phyloP scores from a whole-genome alignment of 1,140 invertebrate species.

The Papilio helenus region DNA sequence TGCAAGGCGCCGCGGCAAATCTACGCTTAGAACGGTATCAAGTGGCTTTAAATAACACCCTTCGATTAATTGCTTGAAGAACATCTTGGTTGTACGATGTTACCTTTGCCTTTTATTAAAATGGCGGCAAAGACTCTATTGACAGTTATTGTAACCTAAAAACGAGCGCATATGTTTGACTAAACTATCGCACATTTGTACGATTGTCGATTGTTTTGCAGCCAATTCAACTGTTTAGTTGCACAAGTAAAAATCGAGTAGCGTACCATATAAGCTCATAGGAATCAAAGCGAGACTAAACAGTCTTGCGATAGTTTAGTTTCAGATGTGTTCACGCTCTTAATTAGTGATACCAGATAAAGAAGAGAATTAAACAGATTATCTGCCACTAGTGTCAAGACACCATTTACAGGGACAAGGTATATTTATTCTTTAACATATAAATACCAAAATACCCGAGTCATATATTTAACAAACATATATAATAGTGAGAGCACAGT shows the following conservation, averaged over 20 bases:
- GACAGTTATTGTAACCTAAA: not conserved
- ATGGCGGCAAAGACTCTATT: not conserved
- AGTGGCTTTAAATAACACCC: conserved; percentile 41
- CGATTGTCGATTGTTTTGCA: too few species aligned
- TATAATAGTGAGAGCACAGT: conserved; percentile 45
- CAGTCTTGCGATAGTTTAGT: too few species aligned
- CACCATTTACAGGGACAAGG: not conserved
- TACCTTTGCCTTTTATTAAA: conserved; percentile 28
- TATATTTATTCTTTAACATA: conserved; percentile 5
- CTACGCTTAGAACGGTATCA: conserved; percentile 60
- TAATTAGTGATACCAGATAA: not conserved
- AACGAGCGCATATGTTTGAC: too few species aligned
- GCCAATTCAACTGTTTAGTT: too few species aligned
- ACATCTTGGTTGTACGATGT: not conserved
- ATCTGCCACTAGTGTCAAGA: not conserved
- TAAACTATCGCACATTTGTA: too few species aligned
- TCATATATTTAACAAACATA: conserved; percentile 37
- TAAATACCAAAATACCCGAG: conserved; percentile 15
- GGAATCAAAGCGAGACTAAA: too few species aligned
- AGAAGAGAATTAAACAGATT: not conserved
- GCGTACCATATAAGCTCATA: too few species aligned
- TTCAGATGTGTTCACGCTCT: too few species aligned
- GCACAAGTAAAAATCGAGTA: too few species aligned
- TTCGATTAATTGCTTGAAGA: conserved; percentile 32
- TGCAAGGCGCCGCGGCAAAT: conserved; percentile 66